phyloP scores from a whole-genome alignment of 2,888 invertebrate species.

The Acanthacorydalis orientalis region DNA sequence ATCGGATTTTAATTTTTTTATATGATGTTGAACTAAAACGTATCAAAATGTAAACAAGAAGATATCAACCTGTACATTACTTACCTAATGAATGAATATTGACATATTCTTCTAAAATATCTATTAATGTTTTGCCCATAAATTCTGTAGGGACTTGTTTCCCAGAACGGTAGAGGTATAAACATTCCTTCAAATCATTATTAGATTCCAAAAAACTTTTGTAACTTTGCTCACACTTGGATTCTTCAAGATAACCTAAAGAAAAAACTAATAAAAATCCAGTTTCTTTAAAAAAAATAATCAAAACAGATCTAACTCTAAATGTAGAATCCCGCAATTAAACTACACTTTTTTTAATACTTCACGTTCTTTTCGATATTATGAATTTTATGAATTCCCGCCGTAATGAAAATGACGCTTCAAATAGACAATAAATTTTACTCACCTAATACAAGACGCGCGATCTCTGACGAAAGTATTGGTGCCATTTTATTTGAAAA shows the following conservation, averaged over 20 bases:
- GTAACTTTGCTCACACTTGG: conserved; percentile 19
- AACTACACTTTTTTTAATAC: background rate
- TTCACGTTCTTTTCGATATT: conserved; percentile 1
- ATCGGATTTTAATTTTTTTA: conserved; percentile 13
- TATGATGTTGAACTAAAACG: conserved; percentile 18
- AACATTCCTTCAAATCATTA: conserved; percentile 15
- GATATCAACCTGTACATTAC: conserved; percentile 4
- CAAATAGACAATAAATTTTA: background rate
- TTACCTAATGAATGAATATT: conserved; percentile 21
- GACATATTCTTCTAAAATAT: conserved; percentile 22
- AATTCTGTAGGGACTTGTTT: conserved; percentile 21
- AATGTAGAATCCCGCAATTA: no score
- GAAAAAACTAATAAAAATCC: background rate
- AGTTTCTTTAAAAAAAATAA: no score
- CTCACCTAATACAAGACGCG: conserved; percentile 18
- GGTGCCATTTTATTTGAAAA: background rate
- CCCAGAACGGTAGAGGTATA: conserved; percentile 13
- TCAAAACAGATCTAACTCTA: no score
- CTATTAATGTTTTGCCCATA: conserved; percentile 19
- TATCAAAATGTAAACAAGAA: background rate
- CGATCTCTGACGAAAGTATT: conserved; percentile 14
- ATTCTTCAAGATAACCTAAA: conserved; percentile 23
- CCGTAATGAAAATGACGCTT: background rate
- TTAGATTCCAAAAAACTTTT: conserved; percentile 19
- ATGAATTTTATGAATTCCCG: background rate